phyloP scores from a whole-genome alignment of 2,888 invertebrate genomes.

The Drosophila limbata region DNA sequence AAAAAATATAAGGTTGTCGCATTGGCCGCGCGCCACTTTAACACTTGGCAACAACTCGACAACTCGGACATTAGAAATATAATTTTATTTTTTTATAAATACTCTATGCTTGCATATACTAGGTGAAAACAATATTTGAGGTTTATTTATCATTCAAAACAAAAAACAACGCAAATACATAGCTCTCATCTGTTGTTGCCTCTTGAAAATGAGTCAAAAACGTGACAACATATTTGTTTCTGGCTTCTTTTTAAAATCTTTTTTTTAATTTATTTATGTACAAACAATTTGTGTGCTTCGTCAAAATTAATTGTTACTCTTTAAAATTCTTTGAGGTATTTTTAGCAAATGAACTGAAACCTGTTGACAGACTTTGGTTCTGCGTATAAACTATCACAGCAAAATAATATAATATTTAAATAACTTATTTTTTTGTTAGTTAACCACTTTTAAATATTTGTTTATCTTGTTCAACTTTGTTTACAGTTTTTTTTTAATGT shows the following conservation, averaged over 20 bases:
- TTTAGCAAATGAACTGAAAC: conserved; percentile 12
- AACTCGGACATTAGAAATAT: conserved; percentile 34
- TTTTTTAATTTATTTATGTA: conserved; percentile 27
- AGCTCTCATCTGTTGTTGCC: conserved; percentile 19
- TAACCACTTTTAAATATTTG: background rate
- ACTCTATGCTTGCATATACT: conserved; percentile 13
- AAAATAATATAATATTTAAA: background rate
- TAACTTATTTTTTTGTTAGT: too few species aligned
- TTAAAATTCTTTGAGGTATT: conserved; percentile 7
- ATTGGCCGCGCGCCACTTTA: conserved; percentile 21
- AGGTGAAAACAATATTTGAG: conserved; percentile 13
- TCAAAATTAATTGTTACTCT: conserved; percentile 10
- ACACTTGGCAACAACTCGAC: conserved; percentile 50
- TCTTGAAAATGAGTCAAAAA: conserved; percentile 61
- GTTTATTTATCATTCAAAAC: conserved; percentile 17
- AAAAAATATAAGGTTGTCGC: conserved; percentile 6
- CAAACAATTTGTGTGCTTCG: conserved; percentile 12
- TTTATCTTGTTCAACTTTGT: background rate
- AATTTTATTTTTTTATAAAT: conserved; percentile 7
- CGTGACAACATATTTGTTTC: conserved; percentile 62
- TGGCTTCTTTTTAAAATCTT: conserved; percentile 1
- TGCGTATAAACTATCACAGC: background rate
- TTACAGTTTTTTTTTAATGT: background rate
- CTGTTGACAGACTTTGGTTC: conserved; percentile 11
- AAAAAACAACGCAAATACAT: conserved; percentile 26